These are phyloP conservation scores for Uromys caudimaculatus DNA, from an alignment of 2,797 vertebrate species.

Conservation along the genomic window DNA sequence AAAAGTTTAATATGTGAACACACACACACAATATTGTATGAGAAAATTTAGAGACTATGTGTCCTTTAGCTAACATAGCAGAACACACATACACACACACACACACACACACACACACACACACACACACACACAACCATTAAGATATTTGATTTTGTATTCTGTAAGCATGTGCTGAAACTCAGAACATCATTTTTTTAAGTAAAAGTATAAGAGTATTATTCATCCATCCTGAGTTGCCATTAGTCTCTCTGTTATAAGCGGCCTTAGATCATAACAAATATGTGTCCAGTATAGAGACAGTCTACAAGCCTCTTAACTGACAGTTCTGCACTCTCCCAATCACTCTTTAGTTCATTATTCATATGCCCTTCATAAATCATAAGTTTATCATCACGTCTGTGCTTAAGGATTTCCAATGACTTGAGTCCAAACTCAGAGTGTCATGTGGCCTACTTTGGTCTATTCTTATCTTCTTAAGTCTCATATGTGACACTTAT, in stretches of 20 bases:
- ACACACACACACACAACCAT: neutral
- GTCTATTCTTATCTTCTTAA: neutral
- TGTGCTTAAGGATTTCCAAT: neutral
- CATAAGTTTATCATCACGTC: neutral
- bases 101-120: neutral
- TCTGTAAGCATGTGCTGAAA: slow-evolving; percentile 14
- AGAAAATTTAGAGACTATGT: neutral
- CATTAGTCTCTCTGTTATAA: neutral
- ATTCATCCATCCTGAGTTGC: neutral
- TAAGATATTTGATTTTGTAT: slow-evolving; percentile 27
- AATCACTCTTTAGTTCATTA: neutral
- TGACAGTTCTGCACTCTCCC: neutral
- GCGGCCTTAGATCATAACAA: neutral
- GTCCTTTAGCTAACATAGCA: slow-evolving; percentile 10
- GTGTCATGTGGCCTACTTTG: neutral
- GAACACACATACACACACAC: neutral
- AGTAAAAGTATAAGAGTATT: neutral
- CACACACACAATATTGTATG: neutral
- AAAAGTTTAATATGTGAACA: slow-evolving; percentile 18
- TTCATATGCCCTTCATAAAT: neutral
- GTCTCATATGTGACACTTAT: too few relatives aligned
- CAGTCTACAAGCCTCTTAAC: neutral
- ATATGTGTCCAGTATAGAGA: neutral
- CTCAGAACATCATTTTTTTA: neutral
- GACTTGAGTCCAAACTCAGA: neutral